phyloP scores from a whole-genome alignment of 2,797 vertebrate species.

The Trichosurus vulpecula region DNA sequence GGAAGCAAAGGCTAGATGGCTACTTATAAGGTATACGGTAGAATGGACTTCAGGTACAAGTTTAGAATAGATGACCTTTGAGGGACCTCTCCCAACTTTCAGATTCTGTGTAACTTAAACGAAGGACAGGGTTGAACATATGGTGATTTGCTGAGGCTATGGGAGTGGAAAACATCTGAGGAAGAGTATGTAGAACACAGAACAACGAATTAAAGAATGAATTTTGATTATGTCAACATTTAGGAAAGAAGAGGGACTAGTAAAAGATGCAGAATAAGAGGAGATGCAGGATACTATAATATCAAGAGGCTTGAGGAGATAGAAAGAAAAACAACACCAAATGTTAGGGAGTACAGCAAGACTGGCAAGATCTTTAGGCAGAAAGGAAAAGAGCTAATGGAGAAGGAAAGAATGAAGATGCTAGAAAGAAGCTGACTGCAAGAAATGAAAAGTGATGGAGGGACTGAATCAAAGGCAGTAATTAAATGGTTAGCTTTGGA shows the following conservation, averaged over 20 bases:
- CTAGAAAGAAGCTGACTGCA: background rate
- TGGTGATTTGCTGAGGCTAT: background rate
- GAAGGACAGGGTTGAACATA: background rate
- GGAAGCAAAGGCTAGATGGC: background rate
- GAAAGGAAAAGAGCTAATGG: background rate
- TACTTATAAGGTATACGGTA: background rate
- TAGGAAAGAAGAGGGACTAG: background rate
- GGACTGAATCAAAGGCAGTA: background rate
- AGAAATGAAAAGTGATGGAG: background rate
- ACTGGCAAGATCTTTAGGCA: background rate
- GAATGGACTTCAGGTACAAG: background rate
- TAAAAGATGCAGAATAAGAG: background rate
- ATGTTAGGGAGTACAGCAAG: background rate
- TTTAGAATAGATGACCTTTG: background rate
- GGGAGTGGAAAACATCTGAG: background rate
- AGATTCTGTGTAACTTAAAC: background rate
- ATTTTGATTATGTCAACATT: background rate
- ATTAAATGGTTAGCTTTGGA: background rate
- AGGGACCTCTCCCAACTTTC: background rate
- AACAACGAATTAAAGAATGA: background rate
- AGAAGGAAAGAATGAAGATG: conserved; percentile 3
- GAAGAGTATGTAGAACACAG: background rate
- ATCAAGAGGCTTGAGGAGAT: background rate
- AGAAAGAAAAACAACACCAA: background rate
- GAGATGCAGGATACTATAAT: background rate